Conservation (phyloP, 2,113 vertebrate species). For the Anser cygnoides region DNA sequence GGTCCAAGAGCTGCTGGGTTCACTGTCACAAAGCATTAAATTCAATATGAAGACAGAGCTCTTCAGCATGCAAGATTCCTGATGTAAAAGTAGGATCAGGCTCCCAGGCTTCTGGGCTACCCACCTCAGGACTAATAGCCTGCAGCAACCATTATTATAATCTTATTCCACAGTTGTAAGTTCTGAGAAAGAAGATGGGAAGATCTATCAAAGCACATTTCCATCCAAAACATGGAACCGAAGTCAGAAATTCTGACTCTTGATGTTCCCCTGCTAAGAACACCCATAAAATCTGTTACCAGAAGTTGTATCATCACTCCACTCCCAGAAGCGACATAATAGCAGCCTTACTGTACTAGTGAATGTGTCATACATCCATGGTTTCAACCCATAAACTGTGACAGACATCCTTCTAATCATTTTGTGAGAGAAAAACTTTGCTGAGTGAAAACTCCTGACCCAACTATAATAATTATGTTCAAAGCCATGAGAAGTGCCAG, state of each 20-base stretch:
- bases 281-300: not conserved
- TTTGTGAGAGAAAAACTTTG: not conserved
- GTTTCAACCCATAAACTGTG: not conserved
- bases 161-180: not conserved
- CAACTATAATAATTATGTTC: not conserved
- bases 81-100: not conserved
- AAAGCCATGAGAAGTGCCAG: not conserved
- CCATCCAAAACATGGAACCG: not conserved
- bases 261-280: not conserved
- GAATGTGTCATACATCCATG: not conserved
- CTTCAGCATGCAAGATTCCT: not conserved
- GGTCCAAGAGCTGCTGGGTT: not conserved
- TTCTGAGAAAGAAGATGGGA: not conserved
- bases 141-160: not conserved
- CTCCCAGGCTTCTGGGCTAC: not conserved
- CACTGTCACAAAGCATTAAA: not conserved
- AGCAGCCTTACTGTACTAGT: not conserved
- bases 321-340: not conserved
- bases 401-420: not conserved
- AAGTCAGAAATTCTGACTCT: not conserved
- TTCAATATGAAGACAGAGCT: not conserved
- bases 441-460: constrained; percentile 10
- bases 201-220: not conserved
- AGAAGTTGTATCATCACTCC: not conserved
- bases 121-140: not conserved